Conservation (phyloP, 1,140 invertebrate genomes). For the Papilio glaucus region DNA sequence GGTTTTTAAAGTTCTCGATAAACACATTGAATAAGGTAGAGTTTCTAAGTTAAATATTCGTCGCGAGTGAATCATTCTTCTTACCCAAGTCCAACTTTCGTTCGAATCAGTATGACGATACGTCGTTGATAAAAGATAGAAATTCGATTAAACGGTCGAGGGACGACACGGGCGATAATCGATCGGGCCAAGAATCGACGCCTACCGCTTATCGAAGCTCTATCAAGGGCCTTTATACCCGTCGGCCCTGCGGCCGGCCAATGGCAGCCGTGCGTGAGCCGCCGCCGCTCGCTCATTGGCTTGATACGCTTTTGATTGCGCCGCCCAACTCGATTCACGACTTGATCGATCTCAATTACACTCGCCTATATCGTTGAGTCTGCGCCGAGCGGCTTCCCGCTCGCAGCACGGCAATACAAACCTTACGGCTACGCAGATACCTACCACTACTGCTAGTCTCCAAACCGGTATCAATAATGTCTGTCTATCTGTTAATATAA, state of each 20-base stretch:
- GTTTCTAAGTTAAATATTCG: not conserved
- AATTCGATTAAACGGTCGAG: conserved; percentile 31
- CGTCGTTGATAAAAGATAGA: not conserved
- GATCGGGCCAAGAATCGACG: conserved; percentile 74
- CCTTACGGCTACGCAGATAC: not conserved
- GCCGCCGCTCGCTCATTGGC: conserved; percentile 65
- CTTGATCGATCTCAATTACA: conserved; percentile 80
- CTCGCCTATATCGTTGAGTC: conserved; percentile 58
- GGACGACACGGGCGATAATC: conserved; percentile 66
- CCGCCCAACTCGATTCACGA: conserved; percentile 75
- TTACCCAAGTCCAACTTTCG: not conserved
- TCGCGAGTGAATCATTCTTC: not conserved
- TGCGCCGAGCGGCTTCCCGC: conserved; percentile 43
- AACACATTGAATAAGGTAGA: not conserved
- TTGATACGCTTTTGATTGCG: conserved; percentile 80
- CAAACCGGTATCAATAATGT: not conserved
- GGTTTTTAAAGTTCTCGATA: not conserved
- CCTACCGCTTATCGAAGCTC: conserved; percentile 78
- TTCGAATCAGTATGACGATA: not conserved
- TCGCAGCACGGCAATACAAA: conserved; percentile 1
- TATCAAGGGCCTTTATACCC: conserved; percentile 76
- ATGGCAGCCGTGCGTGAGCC: conserved; percentile 53
- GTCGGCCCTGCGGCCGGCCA: conserved; percentile 68
- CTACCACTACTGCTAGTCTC: conserved; percentile 7
- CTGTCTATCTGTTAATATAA: not conserved